Evolutionary conservation across 2,797 vertebrate species (phyloP).

Genomic region (Vireo griseus): DNA sequence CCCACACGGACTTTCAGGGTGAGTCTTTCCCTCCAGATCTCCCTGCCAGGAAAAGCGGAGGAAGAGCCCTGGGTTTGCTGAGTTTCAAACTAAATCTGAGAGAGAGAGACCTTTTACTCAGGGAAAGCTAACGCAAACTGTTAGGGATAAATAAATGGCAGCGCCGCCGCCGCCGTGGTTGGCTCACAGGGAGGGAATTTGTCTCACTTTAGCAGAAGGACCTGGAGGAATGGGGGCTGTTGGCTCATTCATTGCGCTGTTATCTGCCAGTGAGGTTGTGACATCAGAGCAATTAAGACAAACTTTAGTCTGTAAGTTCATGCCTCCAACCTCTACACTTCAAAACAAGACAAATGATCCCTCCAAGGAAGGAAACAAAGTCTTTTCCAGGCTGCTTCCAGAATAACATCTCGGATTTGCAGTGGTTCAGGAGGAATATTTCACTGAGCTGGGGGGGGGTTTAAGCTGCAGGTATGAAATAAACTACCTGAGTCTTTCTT

Average conservation of each 20-base stretch:
- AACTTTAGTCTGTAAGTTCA: slow-evolving; percentile 73
- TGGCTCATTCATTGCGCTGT: slow-evolving; percentile 66
- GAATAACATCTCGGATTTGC: slow-evolving; percentile 57
- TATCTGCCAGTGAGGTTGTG: slow-evolving; percentile 73
- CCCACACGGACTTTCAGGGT: neutral
- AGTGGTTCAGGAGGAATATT: slow-evolving; percentile 33
- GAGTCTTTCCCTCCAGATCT: neutral
- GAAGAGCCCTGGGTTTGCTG: neutral
- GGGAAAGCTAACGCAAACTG: slow-evolving; percentile 45
- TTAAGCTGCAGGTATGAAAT: neutral
- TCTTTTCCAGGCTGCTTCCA: slow-evolving; percentile 61
- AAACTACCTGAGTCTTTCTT: neutral
- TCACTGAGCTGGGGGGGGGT: neutral
- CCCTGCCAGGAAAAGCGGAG: neutral
- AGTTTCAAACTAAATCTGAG: slow-evolving; percentile 36
- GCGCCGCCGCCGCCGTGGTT: slow-evolving; percentile 40
- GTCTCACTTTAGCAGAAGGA: slow-evolving; percentile 78
- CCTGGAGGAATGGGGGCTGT: slow-evolving; percentile 67
- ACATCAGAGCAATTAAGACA: slow-evolving; percentile 78
- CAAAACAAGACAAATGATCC: slow-evolving; percentile 76
- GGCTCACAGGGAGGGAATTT: slow-evolving; percentile 70
- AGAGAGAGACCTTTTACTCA: slow-evolving; percentile 41
- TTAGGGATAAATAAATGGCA: slow-evolving; percentile 68
- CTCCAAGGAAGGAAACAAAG: slow-evolving; percentile 65
- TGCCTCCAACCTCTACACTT: slow-evolving; percentile 71